phyloP scores from a whole-genome alignment of 2,888 invertebrate genomes.

The Rutpela maculata region DNA sequence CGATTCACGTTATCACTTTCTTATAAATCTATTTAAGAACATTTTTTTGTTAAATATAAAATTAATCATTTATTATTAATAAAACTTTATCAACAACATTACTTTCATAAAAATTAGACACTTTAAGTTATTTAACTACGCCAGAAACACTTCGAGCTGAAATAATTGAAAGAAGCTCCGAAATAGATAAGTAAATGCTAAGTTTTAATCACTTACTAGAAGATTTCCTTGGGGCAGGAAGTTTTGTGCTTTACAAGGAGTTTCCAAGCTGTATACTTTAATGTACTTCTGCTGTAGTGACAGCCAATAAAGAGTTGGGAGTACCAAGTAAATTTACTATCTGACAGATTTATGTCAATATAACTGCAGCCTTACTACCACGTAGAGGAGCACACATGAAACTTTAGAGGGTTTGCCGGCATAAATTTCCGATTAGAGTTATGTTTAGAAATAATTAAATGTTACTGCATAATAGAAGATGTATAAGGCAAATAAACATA shows the following conservation, averaged over 20 bases:
- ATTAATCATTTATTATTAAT: too few species aligned
- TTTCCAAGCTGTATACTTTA: slow-evolving; percentile 3
- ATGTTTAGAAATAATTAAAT: slow-evolving; percentile 7
- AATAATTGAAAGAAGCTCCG: neutral
- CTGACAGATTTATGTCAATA: slow-evolving; percentile 7
- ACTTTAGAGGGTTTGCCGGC: slow-evolving; percentile 2
- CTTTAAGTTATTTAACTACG: neutral
- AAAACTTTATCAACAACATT: too few species aligned
- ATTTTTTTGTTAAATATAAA: too few species aligned
- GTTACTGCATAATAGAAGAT: neutral
- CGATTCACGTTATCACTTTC: too few species aligned
- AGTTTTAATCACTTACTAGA: neutral
- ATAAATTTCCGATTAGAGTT: neutral
- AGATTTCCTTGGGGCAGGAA: slow-evolving; percentile 1
- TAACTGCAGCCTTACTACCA: neutral
- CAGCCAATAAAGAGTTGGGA: slow-evolving; percentile 4
- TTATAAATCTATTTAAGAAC: too few species aligned
- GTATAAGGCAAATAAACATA: neutral
- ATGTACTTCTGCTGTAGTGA: slow-evolving; percentile 7
- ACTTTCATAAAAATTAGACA: too few species aligned
- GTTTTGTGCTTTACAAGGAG: slow-evolving; percentile 7
- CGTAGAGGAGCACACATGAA: neutral
- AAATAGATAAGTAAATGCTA: slow-evolving; percentile 3
- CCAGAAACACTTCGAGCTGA: neutral
- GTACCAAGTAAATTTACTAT: slow-evolving; percentile 7